phyloP scores from a whole-genome alignment of 2,113 vertebrate genomes.

The Callaeas wilsoni region DNA sequence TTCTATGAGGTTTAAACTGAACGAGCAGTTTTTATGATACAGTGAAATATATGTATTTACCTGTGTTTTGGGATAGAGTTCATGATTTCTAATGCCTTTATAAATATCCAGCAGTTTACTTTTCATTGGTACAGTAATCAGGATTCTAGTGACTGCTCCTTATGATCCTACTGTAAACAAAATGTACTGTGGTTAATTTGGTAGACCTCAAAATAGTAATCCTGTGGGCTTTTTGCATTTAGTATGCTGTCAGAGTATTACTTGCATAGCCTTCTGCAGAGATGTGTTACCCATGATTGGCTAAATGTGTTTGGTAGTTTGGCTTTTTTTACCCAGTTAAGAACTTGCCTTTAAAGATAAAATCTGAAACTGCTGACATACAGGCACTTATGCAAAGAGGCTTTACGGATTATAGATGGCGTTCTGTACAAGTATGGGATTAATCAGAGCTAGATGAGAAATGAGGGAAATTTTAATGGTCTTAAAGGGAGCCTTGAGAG shows the following conservation, averaged over 20 bases:
- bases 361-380: slow-evolving; percentile 1
- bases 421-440: neutral
- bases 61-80: neutral
- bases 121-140: neutral
- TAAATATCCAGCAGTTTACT: neutral
- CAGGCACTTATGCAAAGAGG: neutral
- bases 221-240: neutral
- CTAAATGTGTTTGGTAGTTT: neutral
- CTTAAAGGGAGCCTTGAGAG: neutral
- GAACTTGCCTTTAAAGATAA: neutral
- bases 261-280: neutral
- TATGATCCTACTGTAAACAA: neutral
- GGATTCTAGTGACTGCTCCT: neutral
- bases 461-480: neutral
- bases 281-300: neutral
- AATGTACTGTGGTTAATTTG: slow-evolving; percentile 2
- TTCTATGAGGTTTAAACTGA: neutral
- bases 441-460: neutral
- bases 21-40: neutral
- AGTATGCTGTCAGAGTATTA: neutral
- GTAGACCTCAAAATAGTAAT: slow-evolving; percentile 15
- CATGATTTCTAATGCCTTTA: neutral
- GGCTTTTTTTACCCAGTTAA: neutral
- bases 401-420: slow-evolving; percentile 15
- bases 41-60: neutral